These are phyloP conservation scores for Chamaetylas fuelleborni DNA, from an alignment of 2,113 vertebrate species.

Conservation along the genomic window DNA sequence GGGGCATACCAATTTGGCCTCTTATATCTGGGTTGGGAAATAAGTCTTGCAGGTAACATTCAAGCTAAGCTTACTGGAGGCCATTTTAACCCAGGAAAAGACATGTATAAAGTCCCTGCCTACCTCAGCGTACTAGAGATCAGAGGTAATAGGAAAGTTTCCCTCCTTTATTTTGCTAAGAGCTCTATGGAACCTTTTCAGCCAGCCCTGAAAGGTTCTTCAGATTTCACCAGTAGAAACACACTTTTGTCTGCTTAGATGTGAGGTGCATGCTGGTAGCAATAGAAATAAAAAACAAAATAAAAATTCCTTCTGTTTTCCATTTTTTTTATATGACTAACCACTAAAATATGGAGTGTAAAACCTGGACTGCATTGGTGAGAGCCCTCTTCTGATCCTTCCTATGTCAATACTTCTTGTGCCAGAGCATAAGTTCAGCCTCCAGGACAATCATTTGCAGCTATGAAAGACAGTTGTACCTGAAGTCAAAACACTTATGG, in stretches of 20 bases:
- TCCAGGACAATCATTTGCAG: not conserved
- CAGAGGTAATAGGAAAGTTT: not conserved
- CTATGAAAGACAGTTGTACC: not conserved
- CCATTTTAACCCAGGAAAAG: not conserved
- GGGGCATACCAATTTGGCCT: not conserved
- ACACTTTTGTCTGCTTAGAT: rapidly evolving
- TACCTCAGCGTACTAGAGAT: not conserved
- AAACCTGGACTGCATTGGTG: not conserved
- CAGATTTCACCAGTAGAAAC: not conserved
- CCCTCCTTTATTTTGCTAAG: not conserved
- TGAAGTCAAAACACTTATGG: not conserved
- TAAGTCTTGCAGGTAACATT: not conserved
- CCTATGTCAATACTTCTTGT: not conserved
- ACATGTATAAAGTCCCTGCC: rapidly evolving
- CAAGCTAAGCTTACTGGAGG: not conserved
- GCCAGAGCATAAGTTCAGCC: not conserved
- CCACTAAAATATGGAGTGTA: not conserved
- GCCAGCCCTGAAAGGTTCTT: not conserved
- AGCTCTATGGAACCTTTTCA: not conserved
- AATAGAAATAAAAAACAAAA: not conserved
- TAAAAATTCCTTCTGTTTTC: not conserved
- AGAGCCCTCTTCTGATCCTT: not conserved
- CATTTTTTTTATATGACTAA: not conserved
- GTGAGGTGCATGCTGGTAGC: rapidly evolving
- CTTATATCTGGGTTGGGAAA: not conserved